Base-by-base conservation (phyloP, 2,888 invertebrate genomes). In the Gasteruption jaculator region DNA sequence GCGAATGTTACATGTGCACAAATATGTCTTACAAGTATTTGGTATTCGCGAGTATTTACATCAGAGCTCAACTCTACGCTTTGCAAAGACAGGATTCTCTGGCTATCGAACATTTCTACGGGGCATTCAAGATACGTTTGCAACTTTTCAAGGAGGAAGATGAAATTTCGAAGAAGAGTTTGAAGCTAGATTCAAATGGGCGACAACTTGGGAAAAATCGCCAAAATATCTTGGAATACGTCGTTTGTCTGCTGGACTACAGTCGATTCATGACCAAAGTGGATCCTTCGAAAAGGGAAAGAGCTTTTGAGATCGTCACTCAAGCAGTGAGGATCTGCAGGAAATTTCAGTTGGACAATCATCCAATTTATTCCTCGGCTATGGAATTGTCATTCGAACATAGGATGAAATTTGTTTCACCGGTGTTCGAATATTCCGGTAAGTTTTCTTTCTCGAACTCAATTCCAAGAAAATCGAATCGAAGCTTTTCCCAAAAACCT, bases 51-150 rank as follows among this genome's bases (percentile, higher is more conserved):
- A 41, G 55, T n/a, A 56, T 58, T 1, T 53, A 61, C 21, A 54
- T 70, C 3, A 54, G 68, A 15, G 70, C 66, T 0, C 65, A 68
- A 21, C 47, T 67, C 2, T 66, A 61, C 21, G 53, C 60, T 3
- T 32, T 63, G 6, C 59, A 60, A 18, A 45, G 57, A 8, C 44
- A 57, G 20, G 14, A 8, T 1, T 3, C 38, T 1, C 42, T 53
- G 6, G 65, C 70, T 0, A 34, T 59, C 3, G 50, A 63, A 19
- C 58, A 65, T 30, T 71, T 65, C 32, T 33, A 50, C 8, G 66
- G 68, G 4, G 68, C 67, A 0, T 56, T 60, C 18, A 40, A 51
- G 3, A 60, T 70, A 10, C 49, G 55, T 5, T 42, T 41, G 12
- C 48, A 27, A 5, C 21, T 62, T n/a, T 48, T 53, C 4, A 25